Conservation (phyloP, 2,113 vertebrate genomes). For the Stegastes partitus region DNA sequence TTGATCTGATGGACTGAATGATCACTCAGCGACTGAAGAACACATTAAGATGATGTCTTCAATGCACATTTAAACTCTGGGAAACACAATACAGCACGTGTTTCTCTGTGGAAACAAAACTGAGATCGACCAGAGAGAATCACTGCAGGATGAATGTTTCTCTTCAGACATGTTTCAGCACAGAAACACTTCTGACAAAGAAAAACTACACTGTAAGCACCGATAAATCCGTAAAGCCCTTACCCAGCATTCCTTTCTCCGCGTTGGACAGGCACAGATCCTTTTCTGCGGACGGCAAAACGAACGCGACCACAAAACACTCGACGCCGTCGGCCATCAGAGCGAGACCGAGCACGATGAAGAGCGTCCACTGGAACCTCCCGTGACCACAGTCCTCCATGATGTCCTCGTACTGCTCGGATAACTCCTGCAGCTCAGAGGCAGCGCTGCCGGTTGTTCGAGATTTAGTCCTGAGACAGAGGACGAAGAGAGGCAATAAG, state of each 20-base stretch:
- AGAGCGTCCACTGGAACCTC: slow-evolving; percentile 96
- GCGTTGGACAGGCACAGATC: slow-evolving; percentile 95
- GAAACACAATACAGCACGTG: too few relatives aligned
- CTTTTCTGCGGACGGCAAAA: slow-evolving; percentile 95
- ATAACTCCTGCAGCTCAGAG: slow-evolving; percentile 91
- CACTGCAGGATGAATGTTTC: too few relatives aligned
- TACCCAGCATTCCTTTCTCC: slow-evolving; percentile 98
- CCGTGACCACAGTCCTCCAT: slow-evolving; percentile 97
- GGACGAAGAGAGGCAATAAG: not conserved
- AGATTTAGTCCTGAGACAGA: slow-evolving; percentile 81
- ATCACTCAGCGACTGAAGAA: too few relatives aligned
- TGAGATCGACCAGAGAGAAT: too few relatives aligned
- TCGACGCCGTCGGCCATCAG: slow-evolving; percentile 98
- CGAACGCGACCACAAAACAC: slow-evolving; percentile 96
- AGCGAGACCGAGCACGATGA: slow-evolving; percentile 93
- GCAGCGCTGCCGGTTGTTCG: slow-evolving; percentile 82
- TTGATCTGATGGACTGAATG: too few relatives aligned
- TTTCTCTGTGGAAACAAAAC: too few relatives aligned
- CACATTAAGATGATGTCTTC: too few relatives aligned
- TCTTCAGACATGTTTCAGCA: too few relatives aligned
- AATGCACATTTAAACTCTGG: too few relatives aligned
- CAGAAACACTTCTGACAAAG: too few relatives aligned
- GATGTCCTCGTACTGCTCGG: slow-evolving; percentile 96
- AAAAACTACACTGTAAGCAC: not conserved
- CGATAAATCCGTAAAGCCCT: slow-evolving; percentile 67